Evolutionary conservation across 2,113 vertebrate species (phyloP).

Genomic region (Bos taurus): ARS-UCD2.0 NC_037343.1:4186001-4186500

Average conservation of each 20-base stretch:
- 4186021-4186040: not conserved
- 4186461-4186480: not conserved
- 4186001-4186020: not conserved
- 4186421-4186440: not conserved
- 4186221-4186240: not conserved
- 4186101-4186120: not conserved
- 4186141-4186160: not conserved
- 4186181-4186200: not conserved
- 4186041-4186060: not conserved
- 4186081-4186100: not conserved
- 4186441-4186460: not conserved
- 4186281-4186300: not conserved
- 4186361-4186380: not conserved
- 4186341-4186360: not conserved
- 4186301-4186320: not conserved
- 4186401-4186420: not conserved
- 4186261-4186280: not conserved
- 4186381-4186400: not conserved
- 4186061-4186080: not conserved
- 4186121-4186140: not conserved
- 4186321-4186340: not conserved
- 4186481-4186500: not conserved
- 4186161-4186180: not conserved
- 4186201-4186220: not conserved
- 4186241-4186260: not conserved